phyloP scores from a whole-genome alignment of 2,797 vertebrate genomes.

The Sebastolobus altivelis region DNA sequence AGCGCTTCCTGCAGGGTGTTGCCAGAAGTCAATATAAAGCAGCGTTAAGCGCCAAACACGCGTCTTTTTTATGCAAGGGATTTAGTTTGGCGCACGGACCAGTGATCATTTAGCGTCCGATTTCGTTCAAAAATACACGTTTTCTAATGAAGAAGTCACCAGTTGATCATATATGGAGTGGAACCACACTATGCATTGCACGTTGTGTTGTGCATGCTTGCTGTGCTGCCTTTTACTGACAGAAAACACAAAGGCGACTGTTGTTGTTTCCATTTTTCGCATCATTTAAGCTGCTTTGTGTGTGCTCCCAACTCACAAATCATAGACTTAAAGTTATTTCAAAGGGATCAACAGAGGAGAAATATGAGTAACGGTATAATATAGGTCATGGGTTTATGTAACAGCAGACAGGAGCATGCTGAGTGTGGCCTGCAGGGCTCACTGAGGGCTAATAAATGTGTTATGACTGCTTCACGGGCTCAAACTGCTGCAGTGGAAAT shows the following conservation, averaged over 20 bases:
- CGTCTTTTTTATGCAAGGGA: constrained; percentile 29
- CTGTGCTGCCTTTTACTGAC: neutral
- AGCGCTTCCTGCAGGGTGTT: constrained; percentile 61
- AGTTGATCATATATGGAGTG: neutral
- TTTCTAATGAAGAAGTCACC: neutral
- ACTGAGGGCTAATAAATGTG: constrained; percentile 42
- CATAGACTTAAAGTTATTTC: rapidly evolving
- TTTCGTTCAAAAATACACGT: neutral
- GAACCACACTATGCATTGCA: neutral
- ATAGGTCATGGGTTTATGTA: constrained; percentile 39
- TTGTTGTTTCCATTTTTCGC: neutral
- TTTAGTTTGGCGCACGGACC: too few relatives aligned
- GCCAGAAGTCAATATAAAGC: constrained; percentile 38
- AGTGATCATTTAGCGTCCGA: neutral
- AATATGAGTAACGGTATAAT: neutral
- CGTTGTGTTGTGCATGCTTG: constrained; percentile 7
- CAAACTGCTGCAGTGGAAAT: neutral
- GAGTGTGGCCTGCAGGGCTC: constrained; percentile 28
- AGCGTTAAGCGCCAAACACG: constrained; percentile 46
- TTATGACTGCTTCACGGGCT: constrained; percentile 39
- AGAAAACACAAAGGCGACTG: constrained; percentile 49
- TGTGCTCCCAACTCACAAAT: neutral
- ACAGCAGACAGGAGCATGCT: constrained; percentile 17
- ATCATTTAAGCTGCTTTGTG: neutral
- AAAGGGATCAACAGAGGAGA: neutral